Conservation (phyloP, 2,888 invertebrate species). For the Epinotia bilunana region DNA sequence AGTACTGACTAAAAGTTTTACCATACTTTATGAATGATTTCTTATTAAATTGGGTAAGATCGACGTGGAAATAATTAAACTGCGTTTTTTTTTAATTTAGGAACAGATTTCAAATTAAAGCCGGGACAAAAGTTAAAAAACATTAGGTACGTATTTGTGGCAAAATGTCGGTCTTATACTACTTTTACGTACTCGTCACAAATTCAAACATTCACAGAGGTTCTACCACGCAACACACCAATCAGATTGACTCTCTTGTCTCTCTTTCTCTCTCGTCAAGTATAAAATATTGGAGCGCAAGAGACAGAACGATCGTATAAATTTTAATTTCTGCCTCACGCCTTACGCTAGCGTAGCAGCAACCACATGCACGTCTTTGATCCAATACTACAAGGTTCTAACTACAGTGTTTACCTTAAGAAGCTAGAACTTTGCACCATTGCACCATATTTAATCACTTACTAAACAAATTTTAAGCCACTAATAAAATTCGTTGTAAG, state of each 20-base stretch:
- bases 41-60: not conserved
- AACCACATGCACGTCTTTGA: not conserved
- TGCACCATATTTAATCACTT: conserved; percentile 14
- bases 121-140: not conserved
- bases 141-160: too few species aligned
- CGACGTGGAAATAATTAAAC: not conserved
- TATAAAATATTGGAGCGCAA: not conserved
- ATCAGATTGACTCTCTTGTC: not conserved
- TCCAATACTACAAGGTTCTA: conserved; percentile 14
- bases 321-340: not conserved
- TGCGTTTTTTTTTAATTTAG: not conserved
- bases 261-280: not conserved
- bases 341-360: not conserved
- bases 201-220: not conserved
- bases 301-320: not conserved
- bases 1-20: not conserved
- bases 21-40: not conserved
- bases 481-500: conserved; percentile 32
- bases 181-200: not conserved
- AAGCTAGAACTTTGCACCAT: conserved; percentile 15
- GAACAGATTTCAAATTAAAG: not conserved
- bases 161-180: not conserved
- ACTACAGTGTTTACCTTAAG: not conserved
- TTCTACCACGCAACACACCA: not conserved
- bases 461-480: conserved; percentile 28